A percentile compares a stretch with the other conserved stretches of the same genome.
Evolutionary conservation across 2,113 vertebrate species (phyloP).

Genomic region (Amphilophus citrinellus): DNA sequence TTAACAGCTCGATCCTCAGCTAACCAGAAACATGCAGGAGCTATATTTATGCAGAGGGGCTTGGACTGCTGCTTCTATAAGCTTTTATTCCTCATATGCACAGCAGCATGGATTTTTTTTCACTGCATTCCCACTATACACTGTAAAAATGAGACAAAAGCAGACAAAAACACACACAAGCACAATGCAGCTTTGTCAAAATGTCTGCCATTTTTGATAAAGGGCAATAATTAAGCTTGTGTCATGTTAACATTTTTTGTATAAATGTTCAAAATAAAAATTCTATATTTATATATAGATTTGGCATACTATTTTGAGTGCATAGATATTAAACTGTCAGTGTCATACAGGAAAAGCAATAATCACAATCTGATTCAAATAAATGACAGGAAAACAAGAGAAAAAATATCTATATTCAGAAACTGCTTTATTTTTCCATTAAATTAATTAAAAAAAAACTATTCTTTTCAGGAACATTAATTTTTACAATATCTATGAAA

Average conservation of each 20-base stretch:
- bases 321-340: too few relatives aligned
- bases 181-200: neutral
- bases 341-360: too few relatives aligned
- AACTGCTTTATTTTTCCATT: neutral
- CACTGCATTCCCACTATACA: neutral
- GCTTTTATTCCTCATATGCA: conserved; percentile 11
- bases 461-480: neutral
- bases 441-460: neutral
- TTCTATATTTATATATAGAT: neutral
- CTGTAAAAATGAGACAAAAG: neutral
- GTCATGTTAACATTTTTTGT: neutral
- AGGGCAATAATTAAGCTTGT: neutral
- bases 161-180: neutral
- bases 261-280: too few relatives aligned
- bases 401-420: neutral
- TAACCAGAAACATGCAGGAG: conserved; percentile 11
- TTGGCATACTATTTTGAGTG: neutral
- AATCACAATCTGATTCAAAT: too few relatives aligned
- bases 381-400: too few relatives aligned
- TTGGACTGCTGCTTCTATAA: neutral
- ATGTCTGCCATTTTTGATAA: neutral
- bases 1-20: neutral
- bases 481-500: neutral
- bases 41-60: conserved; percentile 10
- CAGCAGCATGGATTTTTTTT: neutral